Base-by-base conservation (phyloP, 2,888 invertebrate species). In the Caenorhabditis afra region DNA sequence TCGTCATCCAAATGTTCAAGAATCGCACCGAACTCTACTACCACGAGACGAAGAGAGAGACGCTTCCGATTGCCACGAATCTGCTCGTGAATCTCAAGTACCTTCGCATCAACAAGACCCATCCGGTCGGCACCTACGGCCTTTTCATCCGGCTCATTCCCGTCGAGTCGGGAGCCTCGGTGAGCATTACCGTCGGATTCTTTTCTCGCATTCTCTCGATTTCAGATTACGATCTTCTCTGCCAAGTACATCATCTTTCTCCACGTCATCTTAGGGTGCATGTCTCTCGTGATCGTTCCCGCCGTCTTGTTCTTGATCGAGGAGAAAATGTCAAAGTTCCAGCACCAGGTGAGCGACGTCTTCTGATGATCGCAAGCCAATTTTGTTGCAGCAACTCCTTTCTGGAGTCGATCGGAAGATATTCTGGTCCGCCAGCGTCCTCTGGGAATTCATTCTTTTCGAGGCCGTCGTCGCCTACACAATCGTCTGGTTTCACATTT, bases 221-320 rank as follows among this genome's bases (percentile, higher is more conserved):
- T 44, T 44, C 45, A 65, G 53, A 29, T 16, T 0, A 7, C 12
- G 8, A 10, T 7, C 1, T 52, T 50, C 39, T 41, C 50, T 1
- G 1, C 20, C 1, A 10, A 1, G 8, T 12, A 11, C 14, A 12
- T 8, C 29, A 7, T 29, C 7, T 29, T 29, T 7, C 4, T 65
- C 45, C 55, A 65, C 14, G 16, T 11, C 16, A 3, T 70, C 16
- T 16, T n/a, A 14, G 11, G 16, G 1, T 14, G 55, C 18, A 59
- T 87, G 50, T 73, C 85, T 2, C 50, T 81, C 49, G 64, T 87
- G 53, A 74, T 81, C 11, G 79, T 81, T 29, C 66, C 82, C 4
- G 81, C 85, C n/a, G 53, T 81, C 11, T 73, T 84, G 58, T 73
- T 76, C 23, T 16, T 87, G 57, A 81, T 87, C 1, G 87, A 86